Evolutionary conservation across 2,797 vertebrate species (phyloP).

Genomic region (Chelon labrosus): DNA sequence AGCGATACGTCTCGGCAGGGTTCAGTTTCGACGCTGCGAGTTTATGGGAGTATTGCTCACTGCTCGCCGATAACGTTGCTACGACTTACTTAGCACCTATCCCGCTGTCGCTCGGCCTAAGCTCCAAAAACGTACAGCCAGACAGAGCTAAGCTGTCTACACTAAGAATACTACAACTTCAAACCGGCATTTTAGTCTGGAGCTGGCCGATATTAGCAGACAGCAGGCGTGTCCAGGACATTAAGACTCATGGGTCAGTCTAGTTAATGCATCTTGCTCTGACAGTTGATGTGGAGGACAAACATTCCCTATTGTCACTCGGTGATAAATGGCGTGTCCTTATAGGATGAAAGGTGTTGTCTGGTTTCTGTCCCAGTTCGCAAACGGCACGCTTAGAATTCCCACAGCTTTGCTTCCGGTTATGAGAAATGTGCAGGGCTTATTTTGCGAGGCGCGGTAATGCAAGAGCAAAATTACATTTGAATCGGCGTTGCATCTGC

Average conservation of each 20-base stretch:
- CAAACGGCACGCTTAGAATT: constrained; percentile 39
- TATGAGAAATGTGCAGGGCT: constrained; percentile 24
- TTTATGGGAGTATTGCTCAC: constrained; percentile 8
- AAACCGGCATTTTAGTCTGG: constrained; percentile 43
- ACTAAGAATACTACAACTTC: constrained; percentile 50
- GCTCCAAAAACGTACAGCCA: constrained; percentile 43
- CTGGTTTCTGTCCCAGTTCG: constrained; percentile 59
- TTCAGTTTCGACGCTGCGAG: constrained; percentile 21
- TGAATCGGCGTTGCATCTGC: constrained; percentile 5
- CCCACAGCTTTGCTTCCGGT: constrained; percentile 42
- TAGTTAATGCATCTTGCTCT: constrained; percentile 61
- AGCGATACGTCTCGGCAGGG: constrained; percentile 19
- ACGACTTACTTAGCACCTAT: constrained; percentile 56
- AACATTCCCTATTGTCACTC: constrained; percentile 52
- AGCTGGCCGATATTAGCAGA: constrained; percentile 36
- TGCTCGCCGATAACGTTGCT: constrained; percentile 38
- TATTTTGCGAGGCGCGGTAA: background rate
- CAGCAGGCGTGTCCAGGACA: constrained; percentile 47
- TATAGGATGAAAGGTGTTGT: constrained; percentile 60
- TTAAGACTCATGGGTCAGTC: constrained; percentile 39
- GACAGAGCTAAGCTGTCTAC: constrained; percentile 47
- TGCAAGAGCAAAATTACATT: constrained; percentile 16
- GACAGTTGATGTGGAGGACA: constrained; percentile 63
- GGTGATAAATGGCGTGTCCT: constrained; percentile 67
- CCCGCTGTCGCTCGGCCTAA: constrained; percentile 58